These are phyloP conservation scores for Calidris pygmaea DNA, from an alignment of 2,113 vertebrate genomes.

Conservation along the genomic window DNA sequence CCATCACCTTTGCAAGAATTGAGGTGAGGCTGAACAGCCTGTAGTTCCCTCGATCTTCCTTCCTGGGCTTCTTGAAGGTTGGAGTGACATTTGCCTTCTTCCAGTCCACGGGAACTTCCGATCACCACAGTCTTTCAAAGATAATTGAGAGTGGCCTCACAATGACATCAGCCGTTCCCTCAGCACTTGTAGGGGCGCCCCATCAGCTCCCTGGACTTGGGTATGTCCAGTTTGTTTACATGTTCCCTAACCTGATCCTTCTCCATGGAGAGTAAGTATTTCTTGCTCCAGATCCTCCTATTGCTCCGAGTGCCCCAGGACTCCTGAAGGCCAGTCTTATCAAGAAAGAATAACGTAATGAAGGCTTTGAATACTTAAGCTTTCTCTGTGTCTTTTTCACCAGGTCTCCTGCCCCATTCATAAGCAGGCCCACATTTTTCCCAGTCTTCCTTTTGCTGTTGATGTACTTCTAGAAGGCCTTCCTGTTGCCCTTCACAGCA, in stretches of 20 bases:
- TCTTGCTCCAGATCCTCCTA: neutral
- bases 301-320: neutral
- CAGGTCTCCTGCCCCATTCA: neutral
- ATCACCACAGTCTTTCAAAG: neutral
- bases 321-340: neutral
- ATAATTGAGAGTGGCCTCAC: neutral
- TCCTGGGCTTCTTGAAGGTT: neutral
- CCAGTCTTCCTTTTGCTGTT: neutral
- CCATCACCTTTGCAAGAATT: neutral
- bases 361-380: neutral
- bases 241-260: neutral
- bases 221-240: neutral
- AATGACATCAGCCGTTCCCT: neutral
- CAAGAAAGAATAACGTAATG: neutral
- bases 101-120: neutral
- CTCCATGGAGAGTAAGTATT: neutral
- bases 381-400: neutral
- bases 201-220: neutral
- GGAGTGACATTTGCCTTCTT: neutral
- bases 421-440: neutral
- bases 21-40: neutral
- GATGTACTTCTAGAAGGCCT: neutral
- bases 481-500: neutral
- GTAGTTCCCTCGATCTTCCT: neutral
- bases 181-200: neutral